A percentile compares a stretch with the other conserved stretches of the same genome.
These are phyloP conservation scores for Gortyna flavago DNA, from an alignment of 2,888 invertebrate species.

Conservation along the genomic window DNA sequence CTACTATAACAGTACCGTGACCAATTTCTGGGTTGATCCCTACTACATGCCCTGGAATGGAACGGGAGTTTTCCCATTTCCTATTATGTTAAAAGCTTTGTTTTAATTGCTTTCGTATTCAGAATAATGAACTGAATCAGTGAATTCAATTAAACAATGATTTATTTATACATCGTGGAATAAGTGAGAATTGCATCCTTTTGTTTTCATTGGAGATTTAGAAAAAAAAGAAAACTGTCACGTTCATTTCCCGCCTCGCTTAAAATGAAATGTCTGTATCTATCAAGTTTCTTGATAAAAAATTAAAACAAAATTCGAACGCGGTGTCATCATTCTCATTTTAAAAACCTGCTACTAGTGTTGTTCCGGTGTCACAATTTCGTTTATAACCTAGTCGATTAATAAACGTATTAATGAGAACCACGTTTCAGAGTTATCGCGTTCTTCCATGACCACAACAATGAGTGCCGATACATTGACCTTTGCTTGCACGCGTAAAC, in stretches of 20 bases:
- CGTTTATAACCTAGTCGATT: conserved; percentile 54
- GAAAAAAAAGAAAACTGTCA: conserved; percentile 1
- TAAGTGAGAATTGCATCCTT: background rate
- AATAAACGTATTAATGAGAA: conserved; percentile 62
- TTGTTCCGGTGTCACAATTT: conserved; percentile 45
- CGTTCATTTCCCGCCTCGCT: background rate
- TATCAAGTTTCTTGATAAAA: background rate
- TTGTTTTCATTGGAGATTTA: background rate
- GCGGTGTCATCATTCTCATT: background rate
- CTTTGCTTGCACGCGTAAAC: conserved; percentile 61
- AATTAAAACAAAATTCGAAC: conserved; percentile 37
- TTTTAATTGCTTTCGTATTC: background rate
- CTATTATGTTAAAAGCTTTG: conserved; percentile 5
- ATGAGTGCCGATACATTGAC: conserved; percentile 66
- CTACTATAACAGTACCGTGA: conserved; percentile 10
- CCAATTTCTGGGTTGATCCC: conserved; percentile 13
- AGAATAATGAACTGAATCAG: background rate
- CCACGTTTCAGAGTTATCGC: conserved; percentile 61
- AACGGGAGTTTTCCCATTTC: conserved; percentile 22
- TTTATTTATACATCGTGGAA: background rate
- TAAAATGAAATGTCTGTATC: background rate
- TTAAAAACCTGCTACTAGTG: conserved; percentile 42
- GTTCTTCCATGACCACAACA: conserved; percentile 67
- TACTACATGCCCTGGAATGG: background rate
- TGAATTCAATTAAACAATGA: background rate